Percentiles rank a stretch among this genome's conserved stretches.
Conservation (phyloP, 2,888 invertebrate species). For the Drosophila parthenogenetica region DNA sequence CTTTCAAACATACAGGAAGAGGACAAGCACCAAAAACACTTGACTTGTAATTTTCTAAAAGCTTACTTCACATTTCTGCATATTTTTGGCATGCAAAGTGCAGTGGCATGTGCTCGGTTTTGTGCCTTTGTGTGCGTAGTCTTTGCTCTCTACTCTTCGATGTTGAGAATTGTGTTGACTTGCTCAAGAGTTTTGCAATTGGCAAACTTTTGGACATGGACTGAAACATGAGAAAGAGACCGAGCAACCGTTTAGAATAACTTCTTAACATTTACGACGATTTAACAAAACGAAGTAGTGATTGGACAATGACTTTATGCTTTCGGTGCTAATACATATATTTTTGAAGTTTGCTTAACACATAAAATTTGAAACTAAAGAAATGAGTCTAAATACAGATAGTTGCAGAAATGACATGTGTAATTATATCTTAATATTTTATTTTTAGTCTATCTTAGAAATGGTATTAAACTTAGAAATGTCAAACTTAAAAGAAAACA, state of each 20-base stretch:
- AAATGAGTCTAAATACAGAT: too few relatives aligned
- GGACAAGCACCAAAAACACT: slow-evolving; percentile 45
- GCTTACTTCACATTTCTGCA: slow-evolving; percentile 71
- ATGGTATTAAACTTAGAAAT: too few relatives aligned
- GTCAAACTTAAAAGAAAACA: background rate
- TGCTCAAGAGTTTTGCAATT: slow-evolving; percentile 17
- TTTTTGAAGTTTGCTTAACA: too few relatives aligned
- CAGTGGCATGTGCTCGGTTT: slow-evolving; percentile 33
- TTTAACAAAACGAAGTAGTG: background rate
- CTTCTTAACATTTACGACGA: background rate
- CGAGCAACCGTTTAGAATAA: background rate
- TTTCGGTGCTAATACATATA: too few relatives aligned
- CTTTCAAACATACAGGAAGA: slow-evolving; percentile 11
- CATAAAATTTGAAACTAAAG: too few relatives aligned
- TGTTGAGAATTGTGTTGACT: slow-evolving; percentile 6
- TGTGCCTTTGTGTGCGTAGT: slow-evolving; percentile 17
- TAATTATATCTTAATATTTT: too few relatives aligned
- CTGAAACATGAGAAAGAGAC: background rate
- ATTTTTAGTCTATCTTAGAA: too few relatives aligned
- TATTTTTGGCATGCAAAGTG: slow-evolving; percentile 74
- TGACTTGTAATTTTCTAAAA: slow-evolving; percentile 80
- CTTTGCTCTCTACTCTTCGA: background rate
- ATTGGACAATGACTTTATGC: too few relatives aligned
- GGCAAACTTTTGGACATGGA: slow-evolving; percentile 6
- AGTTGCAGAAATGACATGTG: too few relatives aligned